A percentile compares a stretch with the other conserved stretches of the same genome.
These are phyloP conservation scores for Drosophila sordidula DNA, from an alignment of 2,888 invertebrate species.

Conservation along the genomic window DNA sequence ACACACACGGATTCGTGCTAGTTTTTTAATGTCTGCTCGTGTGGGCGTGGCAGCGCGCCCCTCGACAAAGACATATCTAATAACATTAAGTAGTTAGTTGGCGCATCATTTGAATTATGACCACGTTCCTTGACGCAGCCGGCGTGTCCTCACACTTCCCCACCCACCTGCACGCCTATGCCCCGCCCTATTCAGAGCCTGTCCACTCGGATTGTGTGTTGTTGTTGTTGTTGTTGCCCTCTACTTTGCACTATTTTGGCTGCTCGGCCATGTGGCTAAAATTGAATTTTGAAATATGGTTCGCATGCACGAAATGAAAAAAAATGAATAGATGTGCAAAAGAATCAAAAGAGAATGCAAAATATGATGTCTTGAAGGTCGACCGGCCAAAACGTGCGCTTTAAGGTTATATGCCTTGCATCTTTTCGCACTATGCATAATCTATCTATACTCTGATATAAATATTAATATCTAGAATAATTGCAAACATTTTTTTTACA, in stretches of 20 bases:
- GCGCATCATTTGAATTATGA: constrained; percentile 76
- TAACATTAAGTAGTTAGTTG: constrained; percentile 77
- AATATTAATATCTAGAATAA: too few relatives aligned
- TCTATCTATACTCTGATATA: too few relatives aligned
- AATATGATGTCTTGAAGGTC: constrained; percentile 47
- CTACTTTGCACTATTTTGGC: constrained; percentile 53
- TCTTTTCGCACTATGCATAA: neutral
- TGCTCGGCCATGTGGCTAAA: constrained; percentile 52
- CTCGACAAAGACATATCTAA: constrained; percentile 63
- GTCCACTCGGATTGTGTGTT: constrained; percentile 12
- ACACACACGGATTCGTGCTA: constrained; percentile 33
- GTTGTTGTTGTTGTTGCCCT: constrained; percentile 45
- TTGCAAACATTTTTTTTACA: too few relatives aligned
- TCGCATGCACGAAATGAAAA: constrained; percentile 56
- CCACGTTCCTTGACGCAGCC: constrained; percentile 70
- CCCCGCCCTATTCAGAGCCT: neutral
- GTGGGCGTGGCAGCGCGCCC: constrained; percentile 44
- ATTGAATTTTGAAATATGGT: constrained; percentile 70
- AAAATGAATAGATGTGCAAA: constrained; percentile 4
- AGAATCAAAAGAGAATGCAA: neutral
- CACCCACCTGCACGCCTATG: neutral
- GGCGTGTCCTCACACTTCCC: constrained; percentile 27
- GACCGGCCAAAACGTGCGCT: constrained; percentile 13
- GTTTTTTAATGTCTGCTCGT: constrained; percentile 34
- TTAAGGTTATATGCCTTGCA: constrained; percentile 27